Conservation (phyloP, 37 sponge, comb jelly and placozoan species). For the Cladorhizidae sp. region DNA sequence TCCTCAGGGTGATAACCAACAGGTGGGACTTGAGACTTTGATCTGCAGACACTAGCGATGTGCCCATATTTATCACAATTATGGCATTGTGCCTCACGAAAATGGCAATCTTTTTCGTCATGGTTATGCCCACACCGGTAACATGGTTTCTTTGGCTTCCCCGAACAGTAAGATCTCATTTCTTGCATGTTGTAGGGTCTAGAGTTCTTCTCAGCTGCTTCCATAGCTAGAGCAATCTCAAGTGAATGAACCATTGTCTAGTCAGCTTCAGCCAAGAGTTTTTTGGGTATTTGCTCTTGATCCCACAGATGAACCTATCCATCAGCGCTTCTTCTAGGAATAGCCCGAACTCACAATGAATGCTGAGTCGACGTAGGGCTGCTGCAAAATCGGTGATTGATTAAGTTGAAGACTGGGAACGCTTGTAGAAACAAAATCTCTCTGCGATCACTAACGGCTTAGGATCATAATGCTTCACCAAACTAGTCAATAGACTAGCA, state of each 20-base stretch:
- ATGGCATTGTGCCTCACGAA: slow-evolving; percentile 1
- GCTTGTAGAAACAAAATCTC: slow-evolving; percentile 18
- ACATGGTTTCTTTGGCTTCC: background rate
- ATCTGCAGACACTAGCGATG: slow-evolving; percentile 10
- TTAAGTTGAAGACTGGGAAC: slow-evolving; percentile 12
- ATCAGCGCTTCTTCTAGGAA: background rate
- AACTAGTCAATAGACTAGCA: background rate
- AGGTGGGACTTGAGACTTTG: background rate
- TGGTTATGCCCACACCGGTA: slow-evolving; percentile 19
- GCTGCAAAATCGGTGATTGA: slow-evolving; percentile 13
- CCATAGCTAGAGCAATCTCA: slow-evolving; percentile 37
- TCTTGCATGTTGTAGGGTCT: background rate
- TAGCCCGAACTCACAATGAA: slow-evolving; percentile 8
- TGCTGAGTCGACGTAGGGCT: background rate
- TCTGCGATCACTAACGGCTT: slow-evolving; percentile 22
- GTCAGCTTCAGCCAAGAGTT: slow-evolving; percentile 27
- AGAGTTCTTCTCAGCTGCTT: slow-evolving; percentile 31
- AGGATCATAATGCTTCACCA: slow-evolving; percentile 22
- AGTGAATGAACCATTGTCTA: slow-evolving; percentile 22
- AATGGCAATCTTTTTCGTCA: background rate
- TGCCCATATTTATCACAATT: slow-evolving; percentile 22
- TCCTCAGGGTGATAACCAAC: no score
- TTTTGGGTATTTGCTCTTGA: slow-evolving; percentile 13
- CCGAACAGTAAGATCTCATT: background rate
- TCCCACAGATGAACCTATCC: slow-evolving; percentile 32